phyloP scores from a whole-genome alignment of 2,797 vertebrate genomes.

The Taeniopygia guttata region DNA sequence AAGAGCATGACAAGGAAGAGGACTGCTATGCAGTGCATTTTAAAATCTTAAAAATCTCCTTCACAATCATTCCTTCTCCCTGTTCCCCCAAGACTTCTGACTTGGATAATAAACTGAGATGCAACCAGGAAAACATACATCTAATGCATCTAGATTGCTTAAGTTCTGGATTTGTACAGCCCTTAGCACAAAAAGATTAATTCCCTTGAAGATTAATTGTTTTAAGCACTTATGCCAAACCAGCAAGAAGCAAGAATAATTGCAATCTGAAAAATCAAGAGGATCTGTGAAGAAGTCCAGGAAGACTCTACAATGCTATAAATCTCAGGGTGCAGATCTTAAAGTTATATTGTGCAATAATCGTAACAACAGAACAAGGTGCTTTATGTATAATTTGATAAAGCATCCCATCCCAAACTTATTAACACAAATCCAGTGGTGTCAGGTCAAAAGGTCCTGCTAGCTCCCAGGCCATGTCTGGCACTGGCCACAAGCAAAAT shows the following conservation, averaged over 20 bases:
- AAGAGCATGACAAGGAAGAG: background rate
- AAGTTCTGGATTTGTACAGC: background rate
- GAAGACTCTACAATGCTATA: background rate
- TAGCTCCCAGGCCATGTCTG: background rate
- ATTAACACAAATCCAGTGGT: background rate
- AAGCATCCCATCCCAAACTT: background rate
- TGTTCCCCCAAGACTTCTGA: background rate
- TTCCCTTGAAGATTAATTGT: conserved; percentile 10
- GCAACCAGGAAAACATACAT: background rate
- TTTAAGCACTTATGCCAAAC: background rate
- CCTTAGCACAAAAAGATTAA: background rate
- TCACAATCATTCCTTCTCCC: background rate
- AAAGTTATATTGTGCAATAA: background rate
- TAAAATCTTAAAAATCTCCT: background rate
- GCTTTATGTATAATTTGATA: conserved; percentile 1
- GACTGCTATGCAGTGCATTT: background rate
- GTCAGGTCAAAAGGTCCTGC: background rate
- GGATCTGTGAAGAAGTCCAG: background rate
- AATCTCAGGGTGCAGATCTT: conserved; percentile 5
- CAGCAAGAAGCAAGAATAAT: conserved; percentile 29
- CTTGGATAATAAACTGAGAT: background rate
- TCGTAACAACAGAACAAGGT: background rate
- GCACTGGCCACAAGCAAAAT: background rate
- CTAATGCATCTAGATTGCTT: background rate
- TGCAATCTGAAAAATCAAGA: conserved; percentile 15